phyloP scores from a whole-genome alignment of 2,888 invertebrate genomes.

The Agonopterix arenella region DNA sequence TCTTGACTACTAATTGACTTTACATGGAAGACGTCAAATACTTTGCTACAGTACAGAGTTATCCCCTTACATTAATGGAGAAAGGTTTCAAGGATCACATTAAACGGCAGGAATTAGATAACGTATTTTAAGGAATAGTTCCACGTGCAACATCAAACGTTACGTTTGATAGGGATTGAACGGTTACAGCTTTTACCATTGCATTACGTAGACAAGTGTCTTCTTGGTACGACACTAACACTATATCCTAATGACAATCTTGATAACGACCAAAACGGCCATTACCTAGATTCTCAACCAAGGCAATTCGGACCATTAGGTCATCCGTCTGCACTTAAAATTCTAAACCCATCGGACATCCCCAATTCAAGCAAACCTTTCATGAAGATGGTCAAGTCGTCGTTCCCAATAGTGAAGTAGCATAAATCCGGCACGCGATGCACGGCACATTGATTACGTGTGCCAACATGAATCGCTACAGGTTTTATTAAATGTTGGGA shows the following conservation, averaged over 20 bases:
- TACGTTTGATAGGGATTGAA: no score
- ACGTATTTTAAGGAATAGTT: no score
- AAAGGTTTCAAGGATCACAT: neutral
- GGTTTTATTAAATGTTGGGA: conserved; percentile 42
- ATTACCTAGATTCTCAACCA: neutral
- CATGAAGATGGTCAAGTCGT: conserved; percentile 10
- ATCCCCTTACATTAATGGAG: conserved; percentile 7
- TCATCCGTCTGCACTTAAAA: no score
- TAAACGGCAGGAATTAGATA: no score
- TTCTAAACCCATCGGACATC: no score
- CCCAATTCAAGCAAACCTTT: no score
- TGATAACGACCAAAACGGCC: no score
- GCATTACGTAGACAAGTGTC: no score
- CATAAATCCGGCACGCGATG: conserved; percentile 37
- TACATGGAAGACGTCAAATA: conserved; percentile 22
- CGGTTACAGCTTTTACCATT: no score
- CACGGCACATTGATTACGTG: conserved; percentile 43
- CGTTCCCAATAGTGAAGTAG: conserved; percentile 37
- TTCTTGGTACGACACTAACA: no score
- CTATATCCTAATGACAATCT: no score
- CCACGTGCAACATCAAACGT: no score
- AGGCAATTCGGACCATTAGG: conserved; percentile 9
- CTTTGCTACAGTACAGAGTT: conserved; percentile 21
- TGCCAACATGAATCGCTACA: conserved; percentile 54
- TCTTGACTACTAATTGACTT: conserved; percentile 51